Percentiles rank a stretch among this genome's conserved stretches.
Evolutionary conservation across 1,140 invertebrate species (phyloP).

Genomic region (Thalassaphorura encarpata): DNA sequence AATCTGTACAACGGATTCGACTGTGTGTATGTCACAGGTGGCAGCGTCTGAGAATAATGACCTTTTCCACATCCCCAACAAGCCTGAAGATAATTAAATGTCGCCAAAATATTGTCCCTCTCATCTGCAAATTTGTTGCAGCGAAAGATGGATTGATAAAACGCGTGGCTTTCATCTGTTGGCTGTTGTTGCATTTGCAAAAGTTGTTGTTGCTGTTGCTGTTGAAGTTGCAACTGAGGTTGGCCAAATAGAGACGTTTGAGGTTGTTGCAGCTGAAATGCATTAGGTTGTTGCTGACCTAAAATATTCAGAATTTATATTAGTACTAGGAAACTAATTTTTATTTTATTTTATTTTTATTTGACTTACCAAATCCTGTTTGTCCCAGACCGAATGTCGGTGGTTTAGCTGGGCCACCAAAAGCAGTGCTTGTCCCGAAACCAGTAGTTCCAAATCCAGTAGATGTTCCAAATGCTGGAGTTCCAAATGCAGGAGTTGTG

Average conservation of each 20-base stretch:
- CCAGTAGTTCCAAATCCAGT: conserved; percentile 37
- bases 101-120: conserved; percentile 76
- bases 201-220: conserved; percentile 43
- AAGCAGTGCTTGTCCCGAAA: conserved; percentile 36
- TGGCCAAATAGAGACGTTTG: conserved; percentile 14
- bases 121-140: conserved; percentile 86
- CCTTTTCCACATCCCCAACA: conserved; percentile 79
- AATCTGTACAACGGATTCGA: conserved; percentile 86
- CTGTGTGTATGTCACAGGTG: conserved; percentile 69
- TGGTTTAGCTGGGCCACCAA: background rate
- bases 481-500: conserved; percentile 25
- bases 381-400: conserved; percentile 17
- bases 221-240: conserved; percentile 17
- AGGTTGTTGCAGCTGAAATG: conserved; percentile 13
- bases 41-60: conserved; percentile 60
- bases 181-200: conserved; percentile 41
- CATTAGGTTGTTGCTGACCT: background rate
- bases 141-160: conserved; percentile 66
- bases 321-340: background rate
- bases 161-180: conserved; percentile 43
- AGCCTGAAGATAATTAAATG: conserved; percentile 89
- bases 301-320: background rate
- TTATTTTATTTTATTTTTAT: conserved; percentile 23
- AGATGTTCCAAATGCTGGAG: conserved; percentile 27
- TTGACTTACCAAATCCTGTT: conserved; percentile 10